Evolutionary conservation across 30 jellyfish, hydroid and myxozoan genomes (phyloP).

Genomic region (Sanderia malayensis): DNA sequence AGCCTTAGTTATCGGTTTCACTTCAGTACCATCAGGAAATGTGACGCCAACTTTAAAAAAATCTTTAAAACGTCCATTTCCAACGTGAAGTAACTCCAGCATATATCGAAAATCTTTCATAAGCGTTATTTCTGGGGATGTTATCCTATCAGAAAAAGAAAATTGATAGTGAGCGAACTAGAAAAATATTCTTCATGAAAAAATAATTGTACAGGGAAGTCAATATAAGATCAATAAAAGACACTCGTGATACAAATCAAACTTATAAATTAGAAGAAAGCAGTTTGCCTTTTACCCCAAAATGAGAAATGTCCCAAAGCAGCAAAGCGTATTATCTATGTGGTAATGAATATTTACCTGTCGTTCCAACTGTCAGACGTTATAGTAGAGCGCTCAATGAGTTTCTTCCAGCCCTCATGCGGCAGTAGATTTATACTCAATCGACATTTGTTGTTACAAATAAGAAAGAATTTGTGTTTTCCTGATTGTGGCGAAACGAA

Average conservation of each 20-base stretch:
- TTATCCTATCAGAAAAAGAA: constrained; percentile 1
- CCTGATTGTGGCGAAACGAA: constrained; percentile 48
- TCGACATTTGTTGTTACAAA: constrained; percentile 19
- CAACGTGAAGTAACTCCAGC: constrained; percentile 12
- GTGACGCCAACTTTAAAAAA: constrained; percentile 36
- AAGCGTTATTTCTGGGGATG: constrained; percentile 18
- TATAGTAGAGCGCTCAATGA: too few relatives aligned
- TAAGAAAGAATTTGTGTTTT: constrained; percentile 28
- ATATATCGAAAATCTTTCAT: constrained; percentile 46
- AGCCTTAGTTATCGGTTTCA: constrained; percentile 15
- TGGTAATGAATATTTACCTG: too few relatives aligned
- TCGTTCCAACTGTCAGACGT: constrained; percentile 35
- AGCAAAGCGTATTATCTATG: too few relatives aligned
- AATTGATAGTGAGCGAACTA: too few relatives aligned
- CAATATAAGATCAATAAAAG: too few relatives aligned
- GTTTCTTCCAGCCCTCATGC: too few relatives aligned
- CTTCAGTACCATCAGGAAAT: constrained; percentile 48
- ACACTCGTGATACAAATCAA: too few relatives aligned
- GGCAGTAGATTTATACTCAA: constrained; percentile 22
- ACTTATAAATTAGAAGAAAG: too few relatives aligned
- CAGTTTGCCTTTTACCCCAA: too few relatives aligned
- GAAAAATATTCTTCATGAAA: too few relatives aligned
- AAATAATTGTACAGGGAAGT: background rate
- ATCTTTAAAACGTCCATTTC: constrained; percentile 16
- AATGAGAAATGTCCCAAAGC: too few relatives aligned